Conservation (phyloP, 53 echinoderm and acorn worm genomes). For the Paelopatides confundens region DNA sequence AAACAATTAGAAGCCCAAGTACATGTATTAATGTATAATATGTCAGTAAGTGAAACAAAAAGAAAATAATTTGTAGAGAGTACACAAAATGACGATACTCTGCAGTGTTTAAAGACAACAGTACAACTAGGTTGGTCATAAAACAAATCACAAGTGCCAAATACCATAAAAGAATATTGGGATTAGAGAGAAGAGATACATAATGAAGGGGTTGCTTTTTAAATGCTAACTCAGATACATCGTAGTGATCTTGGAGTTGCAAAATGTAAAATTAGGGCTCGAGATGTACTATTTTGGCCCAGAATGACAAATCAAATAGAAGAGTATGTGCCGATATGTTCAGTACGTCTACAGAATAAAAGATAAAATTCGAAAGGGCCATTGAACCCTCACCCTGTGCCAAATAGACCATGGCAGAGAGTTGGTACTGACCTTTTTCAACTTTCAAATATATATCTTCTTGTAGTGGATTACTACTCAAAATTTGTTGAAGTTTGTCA, state of each 20-base stretch:
- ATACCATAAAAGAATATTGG: slow-evolving; percentile 48
- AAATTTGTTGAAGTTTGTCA: background rate
- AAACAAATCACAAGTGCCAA: slow-evolving; percentile 18
- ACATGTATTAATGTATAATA: background rate
- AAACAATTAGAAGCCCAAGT: slow-evolving; percentile 33
- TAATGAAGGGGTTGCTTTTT: slow-evolving; percentile 42
- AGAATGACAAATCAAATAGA: slow-evolving; percentile 37
- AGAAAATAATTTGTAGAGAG: slow-evolving; percentile 23
- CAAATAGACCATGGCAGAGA: slow-evolving; percentile 50
- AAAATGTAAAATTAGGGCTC: slow-evolving; percentile 44
- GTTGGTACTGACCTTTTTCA: slow-evolving; percentile 48
- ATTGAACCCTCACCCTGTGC: slow-evolving; percentile 46
- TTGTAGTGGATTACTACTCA: slow-evolving; percentile 45
- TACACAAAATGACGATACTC: slow-evolving; percentile 46
- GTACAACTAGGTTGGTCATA: slow-evolving; percentile 33
- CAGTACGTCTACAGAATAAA: background rate
- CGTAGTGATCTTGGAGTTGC: slow-evolving; percentile 37
- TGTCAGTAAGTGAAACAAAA: slow-evolving; percentile 22
- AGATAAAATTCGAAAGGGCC: slow-evolving; percentile 11
- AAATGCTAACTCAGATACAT: slow-evolving; percentile 54
- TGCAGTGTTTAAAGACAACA: slow-evolving; percentile 34
- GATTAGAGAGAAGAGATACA: slow-evolving; percentile 28
- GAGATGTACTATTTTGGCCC: slow-evolving; percentile 54
- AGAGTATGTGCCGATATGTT: background rate
- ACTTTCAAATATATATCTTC: slow-evolving; percentile 14